These are phyloP conservation scores for Dryomyza anilis DNA, from an alignment of 2,888 invertebrate genomes.

Conservation along the genomic window DNA sequence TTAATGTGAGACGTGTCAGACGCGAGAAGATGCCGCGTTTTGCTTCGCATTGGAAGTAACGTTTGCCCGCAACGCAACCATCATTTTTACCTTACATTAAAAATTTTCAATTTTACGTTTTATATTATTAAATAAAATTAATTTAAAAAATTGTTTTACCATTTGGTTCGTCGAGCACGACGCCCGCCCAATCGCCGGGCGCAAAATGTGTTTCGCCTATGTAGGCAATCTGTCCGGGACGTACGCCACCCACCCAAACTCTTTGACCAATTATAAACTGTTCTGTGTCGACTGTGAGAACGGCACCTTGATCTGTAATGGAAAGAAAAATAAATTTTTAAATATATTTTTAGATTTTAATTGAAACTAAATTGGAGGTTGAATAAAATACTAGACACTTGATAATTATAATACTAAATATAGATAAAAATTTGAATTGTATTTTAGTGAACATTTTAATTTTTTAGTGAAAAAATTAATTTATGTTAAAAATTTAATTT, in stretches of 20 bases:
- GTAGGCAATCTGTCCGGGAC: conserved; percentile 91
- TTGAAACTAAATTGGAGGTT: too few species aligned
- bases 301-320: conserved; percentile 72
- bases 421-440: too few species aligned
- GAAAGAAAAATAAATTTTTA: not conserved
- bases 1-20: conserved; percentile 80
- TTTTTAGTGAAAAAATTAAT: too few species aligned
- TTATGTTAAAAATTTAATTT: too few species aligned
- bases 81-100: conserved; percentile 82
- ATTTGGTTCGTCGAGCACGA: conserved; percentile 92
- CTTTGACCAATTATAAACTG: conserved; percentile 95
- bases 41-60: conserved; percentile 92
- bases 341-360: too few species aligned
- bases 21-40: conserved; percentile 94
- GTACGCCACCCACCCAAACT: conserved; percentile 91
- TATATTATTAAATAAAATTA: conserved; percentile 17
- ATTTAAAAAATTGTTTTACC: conserved; percentile 63
- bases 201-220: conserved; percentile 91
- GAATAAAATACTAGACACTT: too few species aligned
- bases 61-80: conserved; percentile 88
- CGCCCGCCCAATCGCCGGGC: conserved; percentile 97
- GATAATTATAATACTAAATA: too few species aligned
- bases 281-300: conserved; percentile 90
- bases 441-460: too few species aligned
- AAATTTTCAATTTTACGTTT: not conserved